Conservation (phyloP, 1,140 invertebrate species). For the Papilio dardanus region DNA sequence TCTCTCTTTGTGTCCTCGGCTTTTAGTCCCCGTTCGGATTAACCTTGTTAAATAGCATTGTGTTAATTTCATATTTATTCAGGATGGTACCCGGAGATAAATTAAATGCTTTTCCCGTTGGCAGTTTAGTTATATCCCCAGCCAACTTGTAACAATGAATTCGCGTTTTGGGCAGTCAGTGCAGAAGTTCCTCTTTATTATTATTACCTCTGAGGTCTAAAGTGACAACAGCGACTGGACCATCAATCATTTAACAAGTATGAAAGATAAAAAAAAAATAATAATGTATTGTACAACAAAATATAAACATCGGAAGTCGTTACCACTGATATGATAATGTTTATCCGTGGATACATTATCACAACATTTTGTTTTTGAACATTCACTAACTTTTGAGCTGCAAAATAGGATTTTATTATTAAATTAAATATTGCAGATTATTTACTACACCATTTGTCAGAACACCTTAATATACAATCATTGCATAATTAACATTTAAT, state of each 20-base stretch:
- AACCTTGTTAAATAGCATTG: slow-evolving; percentile 32
- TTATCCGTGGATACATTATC: neutral
- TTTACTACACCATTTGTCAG: no score
- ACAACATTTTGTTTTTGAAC: neutral
- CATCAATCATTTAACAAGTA: neutral
- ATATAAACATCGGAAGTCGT: neutral
- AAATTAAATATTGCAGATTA: neutral
- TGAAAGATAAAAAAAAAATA: neutral
- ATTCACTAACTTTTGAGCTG: neutral
- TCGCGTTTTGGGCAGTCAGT: neutral
- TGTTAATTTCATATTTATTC: slow-evolving; percentile 34
- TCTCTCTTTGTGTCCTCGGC: slow-evolving; percentile 25
- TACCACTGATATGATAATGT: neutral
- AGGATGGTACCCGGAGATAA: slow-evolving; percentile 22
- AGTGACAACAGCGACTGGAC: neutral
- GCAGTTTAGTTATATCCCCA: neutral
- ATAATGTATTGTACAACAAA: neutral
- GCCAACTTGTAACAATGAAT: slow-evolving; percentile 5
- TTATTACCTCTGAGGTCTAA: neutral
- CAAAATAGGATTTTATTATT: neutral
- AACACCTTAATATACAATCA: no score
- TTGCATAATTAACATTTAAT: no score
- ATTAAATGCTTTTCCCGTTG: slow-evolving; percentile 29
- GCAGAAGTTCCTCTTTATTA: neutral
- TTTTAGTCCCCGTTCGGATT: slow-evolving; percentile 22